phyloP scores from a whole-genome alignment of 2,797 vertebrate genomes.

The Coluber constrictor region DNA sequence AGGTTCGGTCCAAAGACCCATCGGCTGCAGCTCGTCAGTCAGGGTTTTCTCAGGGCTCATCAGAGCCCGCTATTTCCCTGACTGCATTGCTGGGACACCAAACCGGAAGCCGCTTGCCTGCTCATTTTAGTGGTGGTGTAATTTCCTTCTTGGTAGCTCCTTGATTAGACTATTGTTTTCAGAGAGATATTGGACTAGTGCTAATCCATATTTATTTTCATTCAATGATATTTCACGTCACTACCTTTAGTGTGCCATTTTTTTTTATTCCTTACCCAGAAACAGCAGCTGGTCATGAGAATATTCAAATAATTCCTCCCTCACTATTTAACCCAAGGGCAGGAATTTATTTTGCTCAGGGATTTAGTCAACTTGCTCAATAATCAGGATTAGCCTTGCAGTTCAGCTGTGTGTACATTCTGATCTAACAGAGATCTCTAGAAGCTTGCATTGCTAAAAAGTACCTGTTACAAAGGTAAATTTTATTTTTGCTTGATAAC shows the following conservation, averaged over 20 bases:
- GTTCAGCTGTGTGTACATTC: not conserved
- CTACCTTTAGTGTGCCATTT: not conserved
- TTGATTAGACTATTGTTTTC: not conserved
- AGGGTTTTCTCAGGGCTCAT: too few relatives aligned
- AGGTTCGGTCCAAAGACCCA: too few relatives aligned
- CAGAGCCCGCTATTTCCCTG: too few relatives aligned
- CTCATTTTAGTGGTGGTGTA: not conserved
- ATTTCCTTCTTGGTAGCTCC: not conserved
- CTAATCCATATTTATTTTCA: not conserved
- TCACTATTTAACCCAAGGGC: not conserved
- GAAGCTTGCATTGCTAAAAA: not conserved
- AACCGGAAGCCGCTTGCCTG: not conserved
- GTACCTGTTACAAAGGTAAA: not conserved
- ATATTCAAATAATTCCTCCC: not conserved
- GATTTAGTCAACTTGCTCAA: not conserved
- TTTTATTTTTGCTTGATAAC: not conserved
- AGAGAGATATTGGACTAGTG: not conserved
- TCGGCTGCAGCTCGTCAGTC: too few relatives aligned
- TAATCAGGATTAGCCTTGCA: not conserved
- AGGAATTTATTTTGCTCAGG: not conserved
- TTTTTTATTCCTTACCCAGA: not conserved
- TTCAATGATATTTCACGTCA: not conserved
- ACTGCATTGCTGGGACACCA: too few relatives aligned
- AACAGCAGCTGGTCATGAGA: not conserved
- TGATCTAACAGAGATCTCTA: not conserved